Conservation (phyloP, 2,888 invertebrate genomes). For the Oxycera nigricornis region DNA sequence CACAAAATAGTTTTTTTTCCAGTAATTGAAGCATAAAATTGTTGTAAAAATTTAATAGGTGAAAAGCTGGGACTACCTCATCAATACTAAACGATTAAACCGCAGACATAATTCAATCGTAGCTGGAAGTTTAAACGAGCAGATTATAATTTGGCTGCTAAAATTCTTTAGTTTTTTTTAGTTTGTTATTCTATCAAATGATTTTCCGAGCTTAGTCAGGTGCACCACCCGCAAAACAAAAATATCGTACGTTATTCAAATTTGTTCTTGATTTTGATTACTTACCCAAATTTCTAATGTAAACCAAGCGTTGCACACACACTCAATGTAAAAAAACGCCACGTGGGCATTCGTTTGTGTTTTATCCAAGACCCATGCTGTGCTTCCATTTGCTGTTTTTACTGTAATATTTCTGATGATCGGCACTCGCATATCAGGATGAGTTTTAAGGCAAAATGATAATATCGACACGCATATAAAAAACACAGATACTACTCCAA, state of each 20-base stretch:
- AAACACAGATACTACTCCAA: conserved; percentile 97
- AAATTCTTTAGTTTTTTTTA: too few relatives aligned
- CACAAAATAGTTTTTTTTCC: too few relatives aligned
- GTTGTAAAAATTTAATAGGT: background rate
- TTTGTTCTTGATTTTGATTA: conserved; percentile 49
- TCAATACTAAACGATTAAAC: too few relatives aligned
- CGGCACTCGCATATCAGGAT: conserved; percentile 97
- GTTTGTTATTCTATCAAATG: too few relatives aligned
- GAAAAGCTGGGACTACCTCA: background rate
- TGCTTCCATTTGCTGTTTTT: conserved; percentile 75
- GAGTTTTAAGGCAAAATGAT: conserved; percentile 99
- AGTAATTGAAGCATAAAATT: background rate
- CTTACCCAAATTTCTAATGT: conserved; percentile 88
- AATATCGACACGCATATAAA: conserved; percentile 99
- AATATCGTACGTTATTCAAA: background rate
- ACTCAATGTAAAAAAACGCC: conserved; percentile 98
- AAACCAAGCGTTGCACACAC: conserved; percentile 99
- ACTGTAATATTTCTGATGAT: conserved; percentile 83
- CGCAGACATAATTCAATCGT: too few relatives aligned
- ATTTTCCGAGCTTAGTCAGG: too few relatives aligned
- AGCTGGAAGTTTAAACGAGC: too few relatives aligned
- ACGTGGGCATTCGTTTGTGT: conserved; percentile 94
- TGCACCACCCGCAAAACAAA: background rate
- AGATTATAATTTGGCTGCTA: too few relatives aligned
- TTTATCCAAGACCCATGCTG: conserved; percentile 87